Evolutionary conservation across 2,113 vertebrate genomes (phyloP), one percentile per base, ranked within the genome.

Genomic region (Leucopsar rothschildi): DNA sequence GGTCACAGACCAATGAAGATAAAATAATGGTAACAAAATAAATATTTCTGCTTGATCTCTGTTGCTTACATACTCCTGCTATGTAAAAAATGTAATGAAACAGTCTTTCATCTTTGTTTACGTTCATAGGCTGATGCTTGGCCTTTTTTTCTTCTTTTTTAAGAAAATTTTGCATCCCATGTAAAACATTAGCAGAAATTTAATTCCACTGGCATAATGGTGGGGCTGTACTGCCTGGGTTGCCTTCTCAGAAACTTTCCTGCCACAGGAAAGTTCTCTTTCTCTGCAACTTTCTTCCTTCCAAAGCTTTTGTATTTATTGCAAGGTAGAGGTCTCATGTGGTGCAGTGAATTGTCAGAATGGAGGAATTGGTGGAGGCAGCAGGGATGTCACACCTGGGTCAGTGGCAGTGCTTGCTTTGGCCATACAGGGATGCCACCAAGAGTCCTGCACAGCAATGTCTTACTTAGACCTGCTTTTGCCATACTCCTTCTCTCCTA

Each of bases 1-100:
- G 92, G 92, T 95, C 93, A 96, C 64, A 81, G 59, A 88, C 64
- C 71, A 81, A 75, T 11, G 4, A 81, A 93, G 95, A 93, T 95
- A 95, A 96, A 97, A 95, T 80, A 91, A 88, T 88, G 92, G 88
- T 88, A 94, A 77, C 82, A 87, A 88, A 95, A 95, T 92, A 95
- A 96, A 90, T 94, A 93, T 90, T 96, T 92, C 92, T 94, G 68
- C 82, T 83, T 95, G 82, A 90, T 96, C 76, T 96, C 60, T 0
- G 0, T 29, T 80, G 75, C 79, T 90, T 90, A 52, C 42, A 8
- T 83, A 82, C 49, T 81, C 72, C 39, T 86, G 68, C 82, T 92
- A 88, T 81, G 71, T 78, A 77, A 95, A 91, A 94, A 93, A 96
- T 93, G 37, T 63, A 88, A 44, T 20, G 35, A 87, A 80, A 28